phyloP scores from a whole-genome alignment of 2,113 vertebrate genomes.

The Motacilla alba region DNA sequence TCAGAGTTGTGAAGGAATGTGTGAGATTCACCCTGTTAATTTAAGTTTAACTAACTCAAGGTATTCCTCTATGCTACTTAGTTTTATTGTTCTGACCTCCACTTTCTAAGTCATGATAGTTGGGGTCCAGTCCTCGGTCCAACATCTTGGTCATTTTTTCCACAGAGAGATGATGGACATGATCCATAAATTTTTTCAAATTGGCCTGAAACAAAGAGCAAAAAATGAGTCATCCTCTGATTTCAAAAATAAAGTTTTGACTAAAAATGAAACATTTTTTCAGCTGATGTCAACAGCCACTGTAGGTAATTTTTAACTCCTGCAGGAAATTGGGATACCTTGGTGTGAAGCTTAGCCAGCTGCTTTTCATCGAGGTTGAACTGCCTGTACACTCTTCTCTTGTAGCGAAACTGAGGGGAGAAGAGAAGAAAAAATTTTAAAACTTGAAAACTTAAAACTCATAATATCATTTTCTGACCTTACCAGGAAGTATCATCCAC shows the following conservation, averaged over 20 bases:
- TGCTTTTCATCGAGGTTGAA: conserved; percentile 96
- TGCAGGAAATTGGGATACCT: conserved; percentile 73
- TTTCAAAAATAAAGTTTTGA: neutral
- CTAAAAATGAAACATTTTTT: neutral
- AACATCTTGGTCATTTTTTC: conserved; percentile 90
- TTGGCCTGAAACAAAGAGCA: conserved; percentile 76
- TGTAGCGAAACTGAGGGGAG: conserved; percentile 89
- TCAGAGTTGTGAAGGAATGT: neutral
- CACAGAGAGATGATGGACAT: conserved; percentile 83
- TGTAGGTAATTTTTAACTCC: neutral
- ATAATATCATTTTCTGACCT: neutral
- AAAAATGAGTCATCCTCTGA: neutral
- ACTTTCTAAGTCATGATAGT: conserved; percentile 90
- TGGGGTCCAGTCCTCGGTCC: conserved; percentile 92
- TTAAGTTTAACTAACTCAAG: neutral
- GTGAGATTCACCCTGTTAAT: neutral
- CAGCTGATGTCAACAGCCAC: neutral
- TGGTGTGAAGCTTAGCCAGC: conserved; percentile 93
- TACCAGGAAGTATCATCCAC: neutral
- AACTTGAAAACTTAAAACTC: neutral
- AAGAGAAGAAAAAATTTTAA: neutral
- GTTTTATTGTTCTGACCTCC: conserved; percentile 78
- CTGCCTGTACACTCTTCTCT: conserved; percentile 96
- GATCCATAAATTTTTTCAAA: conserved; percentile 92
- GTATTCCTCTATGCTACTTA: neutral